Conservation (phyloP, 2,797 vertebrate genomes). For the Chloroceryle amazona region DNA sequence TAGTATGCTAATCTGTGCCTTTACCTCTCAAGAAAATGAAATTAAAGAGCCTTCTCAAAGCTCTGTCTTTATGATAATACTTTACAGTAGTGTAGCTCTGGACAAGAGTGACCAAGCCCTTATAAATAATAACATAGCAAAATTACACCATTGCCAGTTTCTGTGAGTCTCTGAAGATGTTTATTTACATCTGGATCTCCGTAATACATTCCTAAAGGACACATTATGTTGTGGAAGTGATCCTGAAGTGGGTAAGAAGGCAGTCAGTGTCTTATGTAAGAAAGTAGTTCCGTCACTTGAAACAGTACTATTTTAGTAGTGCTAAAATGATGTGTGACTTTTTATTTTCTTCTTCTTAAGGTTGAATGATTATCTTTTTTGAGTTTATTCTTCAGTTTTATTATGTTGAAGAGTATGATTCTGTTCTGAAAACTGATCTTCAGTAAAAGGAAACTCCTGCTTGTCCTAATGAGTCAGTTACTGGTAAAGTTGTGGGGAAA, state of each 20-base stretch:
- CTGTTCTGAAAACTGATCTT: neutral
- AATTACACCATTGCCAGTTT: neutral
- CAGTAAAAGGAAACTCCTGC: neutral
- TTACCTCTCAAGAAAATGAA: neutral
- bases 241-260: neutral
- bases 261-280: neutral
- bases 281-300: neutral
- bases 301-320: neutral
- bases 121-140: neutral
- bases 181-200: neutral
- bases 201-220: neutral
- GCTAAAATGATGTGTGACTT: neutral
- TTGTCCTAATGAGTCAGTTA: neutral
- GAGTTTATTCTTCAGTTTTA: neutral
- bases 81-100: neutral
- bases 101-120: neutral
- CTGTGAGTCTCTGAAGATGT: neutral
- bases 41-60: neutral
- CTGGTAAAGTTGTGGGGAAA: neutral
- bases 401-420: neutral
- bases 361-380: neutral
- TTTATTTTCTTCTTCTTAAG: neutral
- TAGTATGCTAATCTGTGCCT: neutral
- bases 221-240: neutral
- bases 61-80: neutral